Percentiles rank a stretch among this genome's conserved stretches.
Conservation (phyloP, 2,888 invertebrate species). For the Cartodere bifasciata region DNA sequence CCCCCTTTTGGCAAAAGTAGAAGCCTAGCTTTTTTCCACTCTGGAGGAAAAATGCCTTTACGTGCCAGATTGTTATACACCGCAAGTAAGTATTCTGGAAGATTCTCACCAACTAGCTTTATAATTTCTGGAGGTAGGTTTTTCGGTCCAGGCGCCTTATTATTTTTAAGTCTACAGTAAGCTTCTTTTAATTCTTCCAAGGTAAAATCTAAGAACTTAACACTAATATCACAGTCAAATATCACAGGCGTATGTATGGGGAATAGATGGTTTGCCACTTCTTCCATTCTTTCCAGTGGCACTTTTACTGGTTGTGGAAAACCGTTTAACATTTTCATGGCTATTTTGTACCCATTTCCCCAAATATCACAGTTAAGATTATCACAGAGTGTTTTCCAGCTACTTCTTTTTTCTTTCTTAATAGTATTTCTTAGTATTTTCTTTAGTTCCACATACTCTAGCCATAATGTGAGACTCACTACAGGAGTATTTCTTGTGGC, state of each 20-base stretch:
- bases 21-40: neutral
- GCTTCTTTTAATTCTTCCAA: constrained; percentile 1
- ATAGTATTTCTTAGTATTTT: neutral
- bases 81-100: neutral
- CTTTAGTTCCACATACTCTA: neutral
- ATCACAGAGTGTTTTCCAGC: constrained; percentile 1
- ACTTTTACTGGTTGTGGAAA: constrained; percentile 1
- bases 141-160: neutral
- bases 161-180: neutral
- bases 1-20: neutral
- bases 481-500: neutral
- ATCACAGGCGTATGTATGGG: constrained; percentile 1
- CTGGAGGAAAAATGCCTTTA: neutral
- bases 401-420: neutral
- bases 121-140: neutral
- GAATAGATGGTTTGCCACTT: neutral
- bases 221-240: no score
- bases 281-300: no score
- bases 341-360: neutral
- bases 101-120: neutral
- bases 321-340: neutral
- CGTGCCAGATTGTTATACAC: neutral
- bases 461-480: neutral
- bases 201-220: neutral
- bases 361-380: constrained; percentile 1